Conservation (phyloP, 2,113 vertebrate genomes). For the Podilymbus podiceps region DNA sequence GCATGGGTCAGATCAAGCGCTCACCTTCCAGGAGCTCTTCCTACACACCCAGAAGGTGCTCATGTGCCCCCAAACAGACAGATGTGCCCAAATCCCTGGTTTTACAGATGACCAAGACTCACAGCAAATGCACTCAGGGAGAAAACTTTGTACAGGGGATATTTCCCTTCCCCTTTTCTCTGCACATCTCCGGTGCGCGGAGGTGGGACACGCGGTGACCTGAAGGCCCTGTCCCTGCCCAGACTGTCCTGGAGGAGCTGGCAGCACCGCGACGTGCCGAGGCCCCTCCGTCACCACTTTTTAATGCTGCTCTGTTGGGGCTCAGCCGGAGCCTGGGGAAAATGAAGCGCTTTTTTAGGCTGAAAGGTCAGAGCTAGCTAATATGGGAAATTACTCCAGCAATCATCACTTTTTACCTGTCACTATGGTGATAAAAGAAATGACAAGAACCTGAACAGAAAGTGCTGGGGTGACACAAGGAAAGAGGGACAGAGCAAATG, state of each 20-base stretch:
- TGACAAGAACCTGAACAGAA: constrained; percentile 26
- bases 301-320: background rate
- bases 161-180: background rate
- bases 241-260: background rate
- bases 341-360: background rate
- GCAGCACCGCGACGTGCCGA: rapidly evolving
- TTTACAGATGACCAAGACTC: background rate
- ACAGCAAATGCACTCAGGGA: background rate
- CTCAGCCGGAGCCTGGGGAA: background rate
- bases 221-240: background rate
- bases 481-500: background rate
- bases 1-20: rapidly evolving
- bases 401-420: constrained; percentile 50
- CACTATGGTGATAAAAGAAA: constrained; percentile 55
- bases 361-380: constrained; percentile 12
- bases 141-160: background rate
- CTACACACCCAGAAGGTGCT: rapidly evolving
- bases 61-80: rapidly evolving
- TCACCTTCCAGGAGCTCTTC: background rate
- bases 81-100: background rate
- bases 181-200: background rate
- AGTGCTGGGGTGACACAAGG: background rate
- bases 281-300: rapidly evolving
- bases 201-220: background rate
- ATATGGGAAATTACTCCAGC: constrained; percentile 43